phyloP scores from a whole-genome alignment of 2,888 invertebrate species.

The Dicyrtomina minuta region DNA sequence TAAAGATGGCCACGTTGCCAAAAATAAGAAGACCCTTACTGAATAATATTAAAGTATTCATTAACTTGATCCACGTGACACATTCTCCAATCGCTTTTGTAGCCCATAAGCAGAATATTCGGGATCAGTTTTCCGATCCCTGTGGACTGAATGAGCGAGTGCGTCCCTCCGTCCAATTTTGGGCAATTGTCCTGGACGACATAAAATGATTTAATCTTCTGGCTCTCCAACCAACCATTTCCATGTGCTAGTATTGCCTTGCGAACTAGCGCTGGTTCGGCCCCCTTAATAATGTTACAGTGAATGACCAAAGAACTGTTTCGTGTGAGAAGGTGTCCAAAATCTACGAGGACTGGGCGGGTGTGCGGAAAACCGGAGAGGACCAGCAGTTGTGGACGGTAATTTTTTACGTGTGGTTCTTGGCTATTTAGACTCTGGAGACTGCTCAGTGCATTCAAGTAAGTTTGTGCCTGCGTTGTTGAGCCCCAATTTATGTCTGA shows the following conservation, averaged over 20 bases:
- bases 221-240: conserved; percentile 76
- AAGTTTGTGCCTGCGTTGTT: conserved; percentile 63
- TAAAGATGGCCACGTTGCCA: too few relatives aligned
- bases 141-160: conserved; percentile 78
- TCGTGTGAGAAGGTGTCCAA: conserved; percentile 62
- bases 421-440: conserved; percentile 60
- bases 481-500: conserved; percentile 65
- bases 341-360: conserved; percentile 62
- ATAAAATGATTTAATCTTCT: conserved; percentile 88
- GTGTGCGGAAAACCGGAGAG: conserved; percentile 61
- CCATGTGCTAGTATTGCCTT: conserved; percentile 65
- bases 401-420: conserved; percentile 65
- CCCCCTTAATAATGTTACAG: conserved; percentile 60
- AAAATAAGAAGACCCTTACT: too few relatives aligned
- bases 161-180: conserved; percentile 77
- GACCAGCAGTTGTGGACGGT: conserved; percentile 59
- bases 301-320: conserved; percentile 61
- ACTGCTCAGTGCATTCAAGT: conserved; percentile 61
- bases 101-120: conserved; percentile 92
- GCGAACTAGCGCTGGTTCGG: conserved; percentile 66
- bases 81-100: conserved; percentile 83
- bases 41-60: conserved; percentile 90
- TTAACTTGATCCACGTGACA: conserved; percentile 73
- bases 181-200: conserved; percentile 65
- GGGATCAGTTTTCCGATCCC: conserved; percentile 92